phyloP scores from a whole-genome alignment of 2,113 vertebrate genomes.

The Marmota flaviventris region DNA sequence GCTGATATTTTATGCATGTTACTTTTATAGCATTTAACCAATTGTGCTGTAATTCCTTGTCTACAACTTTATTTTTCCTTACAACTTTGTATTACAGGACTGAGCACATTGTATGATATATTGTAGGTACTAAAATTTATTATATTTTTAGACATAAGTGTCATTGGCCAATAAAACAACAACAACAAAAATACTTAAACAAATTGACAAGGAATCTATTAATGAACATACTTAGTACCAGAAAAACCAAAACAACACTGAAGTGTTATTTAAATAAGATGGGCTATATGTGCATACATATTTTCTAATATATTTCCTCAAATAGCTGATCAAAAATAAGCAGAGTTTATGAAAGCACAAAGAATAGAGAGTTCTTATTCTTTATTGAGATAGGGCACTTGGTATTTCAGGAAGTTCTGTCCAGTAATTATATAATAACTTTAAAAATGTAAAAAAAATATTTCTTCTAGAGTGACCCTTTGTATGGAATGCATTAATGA shows the following conservation, averaged over 20 bases:
- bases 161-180: neutral
- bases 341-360: neutral
- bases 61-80: neutral
- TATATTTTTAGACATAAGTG: neutral
- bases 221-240: neutral
- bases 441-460: constrained; percentile 12
- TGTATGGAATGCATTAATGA: constrained; percentile 28
- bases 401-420: neutral
- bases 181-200: neutral
- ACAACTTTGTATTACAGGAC: neutral
- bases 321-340: neutral
- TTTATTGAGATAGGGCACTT: neutral
- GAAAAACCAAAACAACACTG: constrained; percentile 17
- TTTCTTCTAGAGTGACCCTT: constrained; percentile 6
- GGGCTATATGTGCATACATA: neutral
- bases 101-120: neutral
- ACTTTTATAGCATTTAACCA: constrained; percentile 22
- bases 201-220: neutral
- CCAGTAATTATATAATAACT: constrained; percentile 9
- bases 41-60: neutral
- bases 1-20: neutral
- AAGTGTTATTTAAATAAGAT: constrained; percentile 50
- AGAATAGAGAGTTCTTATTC: neutral
- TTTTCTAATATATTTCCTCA: constrained; percentile 34
- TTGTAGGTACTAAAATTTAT: neutral